These are phyloP conservation scores for Grantiella picta DNA, from an alignment of 2,113 vertebrate genomes.

Conservation along the genomic window DNA sequence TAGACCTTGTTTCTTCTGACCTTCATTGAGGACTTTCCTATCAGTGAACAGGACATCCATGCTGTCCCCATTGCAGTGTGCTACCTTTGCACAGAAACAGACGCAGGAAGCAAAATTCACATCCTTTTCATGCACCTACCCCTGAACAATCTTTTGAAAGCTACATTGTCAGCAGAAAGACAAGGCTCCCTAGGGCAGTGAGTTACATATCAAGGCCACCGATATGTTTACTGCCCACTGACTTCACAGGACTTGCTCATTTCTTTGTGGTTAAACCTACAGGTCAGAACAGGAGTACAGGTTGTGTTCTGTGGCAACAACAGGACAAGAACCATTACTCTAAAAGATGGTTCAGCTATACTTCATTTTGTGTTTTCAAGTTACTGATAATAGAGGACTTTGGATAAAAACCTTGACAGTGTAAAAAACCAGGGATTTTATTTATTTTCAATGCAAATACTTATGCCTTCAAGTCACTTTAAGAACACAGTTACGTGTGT, in stretches of 20 bases:
- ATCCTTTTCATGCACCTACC: background rate
- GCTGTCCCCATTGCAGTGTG: background rate
- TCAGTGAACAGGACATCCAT: background rate
- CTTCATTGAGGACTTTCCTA: background rate
- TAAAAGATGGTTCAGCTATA: background rate
- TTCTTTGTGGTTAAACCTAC: background rate
- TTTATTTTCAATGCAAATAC: background rate
- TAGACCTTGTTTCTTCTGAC: background rate
- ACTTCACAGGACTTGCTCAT: background rate
- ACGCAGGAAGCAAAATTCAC: background rate
- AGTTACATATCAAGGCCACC: background rate
- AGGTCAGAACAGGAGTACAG: background rate
- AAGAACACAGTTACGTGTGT: background rate
- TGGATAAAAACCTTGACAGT: background rate
- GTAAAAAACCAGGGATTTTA: background rate
- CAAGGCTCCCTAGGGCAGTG: background rate
- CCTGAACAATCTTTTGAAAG: background rate
- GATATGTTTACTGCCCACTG: background rate
- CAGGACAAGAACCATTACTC: background rate
- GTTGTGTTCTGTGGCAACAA: background rate
- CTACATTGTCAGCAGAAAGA: background rate
- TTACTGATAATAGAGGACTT: background rate
- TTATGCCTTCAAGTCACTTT: background rate
- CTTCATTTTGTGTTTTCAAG: background rate
- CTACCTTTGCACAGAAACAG: background rate